Evolutionary conservation across 2,888 invertebrate genomes (phyloP).

Genomic region (Syrista parreyssii): DNA sequence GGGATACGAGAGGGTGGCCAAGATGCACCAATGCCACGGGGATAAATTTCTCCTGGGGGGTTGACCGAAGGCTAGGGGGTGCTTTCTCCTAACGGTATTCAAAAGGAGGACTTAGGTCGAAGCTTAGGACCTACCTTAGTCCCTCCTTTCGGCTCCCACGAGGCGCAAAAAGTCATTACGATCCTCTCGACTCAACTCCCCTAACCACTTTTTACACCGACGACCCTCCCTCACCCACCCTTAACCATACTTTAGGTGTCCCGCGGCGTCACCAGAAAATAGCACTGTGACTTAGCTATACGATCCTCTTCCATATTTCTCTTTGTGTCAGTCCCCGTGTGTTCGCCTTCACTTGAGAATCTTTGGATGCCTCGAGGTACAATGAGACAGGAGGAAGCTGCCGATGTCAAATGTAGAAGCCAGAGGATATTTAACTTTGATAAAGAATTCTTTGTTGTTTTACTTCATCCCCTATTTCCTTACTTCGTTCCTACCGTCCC

Average conservation of each 20-base stretch:
- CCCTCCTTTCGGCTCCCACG: neutral
- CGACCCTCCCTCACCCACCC: too few relatives aligned
- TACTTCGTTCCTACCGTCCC: neutral
- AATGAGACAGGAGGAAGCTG: neutral
- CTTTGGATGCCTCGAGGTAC: neutral
- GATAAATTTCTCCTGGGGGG: neutral
- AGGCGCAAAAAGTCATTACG: slow-evolving; percentile 6
- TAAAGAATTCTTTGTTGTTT: neutral
- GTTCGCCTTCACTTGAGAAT: neutral
- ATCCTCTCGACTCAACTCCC: neutral
- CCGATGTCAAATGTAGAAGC: neutral
- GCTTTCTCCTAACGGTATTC: neutral
- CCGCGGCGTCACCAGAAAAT: neutral
- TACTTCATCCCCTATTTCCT: neutral
- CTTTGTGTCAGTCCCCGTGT: neutral
- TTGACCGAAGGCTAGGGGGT: neutral
- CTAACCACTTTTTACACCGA: neutral
- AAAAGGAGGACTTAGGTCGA: neutral
- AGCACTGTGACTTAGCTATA: neutral
- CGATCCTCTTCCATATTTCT: neutral
- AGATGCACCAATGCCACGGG: neutral
- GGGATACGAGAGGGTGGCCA: neutral
- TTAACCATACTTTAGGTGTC: neutral
- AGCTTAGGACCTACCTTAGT: neutral
- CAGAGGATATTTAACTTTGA: neutral